Evolutionary conservation across 2,888 invertebrate genomes (phyloP).

Genomic region (Harpagoxenus sublaevis): DNA sequence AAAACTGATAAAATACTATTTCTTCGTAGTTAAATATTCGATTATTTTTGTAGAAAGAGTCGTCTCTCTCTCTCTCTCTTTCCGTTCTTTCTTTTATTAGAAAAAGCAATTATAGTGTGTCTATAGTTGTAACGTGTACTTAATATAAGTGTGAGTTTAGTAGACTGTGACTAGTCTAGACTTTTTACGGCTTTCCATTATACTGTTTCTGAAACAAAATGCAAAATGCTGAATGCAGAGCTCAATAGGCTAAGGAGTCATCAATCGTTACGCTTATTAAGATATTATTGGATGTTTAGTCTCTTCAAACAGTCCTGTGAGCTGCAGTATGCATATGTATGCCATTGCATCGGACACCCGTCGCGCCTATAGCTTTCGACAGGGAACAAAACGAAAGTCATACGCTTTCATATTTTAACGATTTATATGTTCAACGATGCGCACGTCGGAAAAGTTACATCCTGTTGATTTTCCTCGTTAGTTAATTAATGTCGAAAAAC

Average conservation of each 20-base stretch:
- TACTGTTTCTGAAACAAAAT: neutral
- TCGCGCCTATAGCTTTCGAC: conserved; percentile 59
- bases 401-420: conserved; percentile 62
- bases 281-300: conserved; percentile 44
- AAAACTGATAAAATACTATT: conserved; percentile 3
- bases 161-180: neutral
- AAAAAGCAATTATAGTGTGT: conserved; percentile 11
- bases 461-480: neutral
- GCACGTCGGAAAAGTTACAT: conserved; percentile 42
- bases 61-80: neutral
- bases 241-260: conserved; percentile 32
- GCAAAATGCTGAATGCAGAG: neutral
- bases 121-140: conserved; percentile 33
- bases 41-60: neutral
- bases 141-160: conserved; percentile 16
- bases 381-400: conserved; percentile 77
- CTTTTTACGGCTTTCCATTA: neutral
- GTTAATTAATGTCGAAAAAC: neutral
- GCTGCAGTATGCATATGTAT: neutral
- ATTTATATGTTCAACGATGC: conserved; percentile 60
- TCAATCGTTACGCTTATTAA: conserved; percentile 44
- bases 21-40: neutral
- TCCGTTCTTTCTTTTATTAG: neutral
- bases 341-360: conserved; percentile 52
- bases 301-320: conserved; percentile 31